Base-by-base conservation (phyloP, 2,797 vertebrate genomes). In the Chelon labrosus region DNA sequence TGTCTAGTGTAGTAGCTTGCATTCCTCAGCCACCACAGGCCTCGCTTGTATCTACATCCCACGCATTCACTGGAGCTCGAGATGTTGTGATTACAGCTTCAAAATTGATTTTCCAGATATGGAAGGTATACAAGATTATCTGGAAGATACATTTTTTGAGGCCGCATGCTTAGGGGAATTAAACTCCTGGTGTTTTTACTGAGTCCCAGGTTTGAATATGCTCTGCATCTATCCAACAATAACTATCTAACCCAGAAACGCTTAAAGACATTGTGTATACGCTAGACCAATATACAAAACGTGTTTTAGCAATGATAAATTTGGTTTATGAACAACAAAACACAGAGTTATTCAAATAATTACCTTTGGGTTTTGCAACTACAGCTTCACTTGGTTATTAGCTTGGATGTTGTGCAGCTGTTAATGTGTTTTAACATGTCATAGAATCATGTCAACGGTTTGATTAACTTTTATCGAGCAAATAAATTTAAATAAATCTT, bases 41-140 rank as follows among this genome's bases (percentile, higher is more conserved):
- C 52, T 55, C 41, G 25, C 65, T 54, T 37, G 10, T 8, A 69
- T 66, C 71, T 53, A 22, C 61, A n/a, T 11, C 82, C 85, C 71
- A 75, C 72, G 6, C 75, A 60, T 82, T 73, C 72, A 44, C 69
- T 66, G n/a, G 35, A 76, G 35, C 57, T 65, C 41, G 50, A 44
- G 31, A 73, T 57, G 70, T 70, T 83, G 70, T 72, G 19, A 77
- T 68, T 39, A 25, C 60, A 60, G 44, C 60, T 7, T 25, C 31
- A 61, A 47, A 82, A 88, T 42, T 12, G 31, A 77, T 80, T 89
- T 77, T 62, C 77, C 80, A 88, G 78, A 83, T 70, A 63, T 54
- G 46, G 67, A 80, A 62, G 14, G 50, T 35, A 85, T 35, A 63
- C 44, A 70, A 53, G 27, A 79, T 75, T 77, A 57, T 67, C 56